Conservation (phyloP, 1,140 invertebrate genomes). For the Megathymus violae region DNA sequence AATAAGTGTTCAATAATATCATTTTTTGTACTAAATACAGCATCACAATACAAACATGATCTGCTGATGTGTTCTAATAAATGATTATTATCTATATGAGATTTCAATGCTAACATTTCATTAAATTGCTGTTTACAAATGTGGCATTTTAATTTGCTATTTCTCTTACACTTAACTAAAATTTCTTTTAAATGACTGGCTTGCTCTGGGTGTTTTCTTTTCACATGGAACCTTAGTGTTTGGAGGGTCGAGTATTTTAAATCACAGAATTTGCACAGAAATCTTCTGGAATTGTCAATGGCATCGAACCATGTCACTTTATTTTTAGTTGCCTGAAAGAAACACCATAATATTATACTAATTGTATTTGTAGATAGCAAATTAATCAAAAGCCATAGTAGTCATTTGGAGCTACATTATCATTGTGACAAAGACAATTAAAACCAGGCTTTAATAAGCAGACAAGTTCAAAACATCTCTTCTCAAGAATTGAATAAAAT, state of each 20-base stretch:
- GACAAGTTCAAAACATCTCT: too few species aligned
- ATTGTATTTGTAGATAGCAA: too few species aligned
- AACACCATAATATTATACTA: neutral
- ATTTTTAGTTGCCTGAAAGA: constrained; percentile 9
- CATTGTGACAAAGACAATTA: too few species aligned
- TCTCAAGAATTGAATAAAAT: too few species aligned
- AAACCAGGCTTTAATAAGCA: too few species aligned
- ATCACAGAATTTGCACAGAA: constrained; percentile 53
- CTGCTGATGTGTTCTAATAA: constrained; percentile 32
- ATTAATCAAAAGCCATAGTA: too few species aligned
- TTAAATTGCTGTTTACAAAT: constrained; percentile 49
- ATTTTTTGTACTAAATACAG: constrained; percentile 37
- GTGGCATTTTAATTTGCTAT: constrained; percentile 46
- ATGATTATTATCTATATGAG: constrained; percentile 39
- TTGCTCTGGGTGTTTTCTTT: constrained; percentile 45
- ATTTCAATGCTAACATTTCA: constrained; percentile 37
- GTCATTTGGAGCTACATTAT: too few species aligned
- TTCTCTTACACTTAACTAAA: constrained; percentile 41
- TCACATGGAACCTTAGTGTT: constrained; percentile 50
- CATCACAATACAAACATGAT: constrained; percentile 49
- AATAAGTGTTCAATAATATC: constrained; percentile 33
- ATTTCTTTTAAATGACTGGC: constrained; percentile 32
- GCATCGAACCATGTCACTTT: constrained; percentile 45
- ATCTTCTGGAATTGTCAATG: constrained; percentile 43
- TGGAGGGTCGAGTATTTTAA: constrained; percentile 47